A percentile compares a stretch with the other conserved stretches of the same genome.
phyloP scores from a whole-genome alignment of 2,797 vertebrate species.

The Tenualosa ilisha region DNA sequence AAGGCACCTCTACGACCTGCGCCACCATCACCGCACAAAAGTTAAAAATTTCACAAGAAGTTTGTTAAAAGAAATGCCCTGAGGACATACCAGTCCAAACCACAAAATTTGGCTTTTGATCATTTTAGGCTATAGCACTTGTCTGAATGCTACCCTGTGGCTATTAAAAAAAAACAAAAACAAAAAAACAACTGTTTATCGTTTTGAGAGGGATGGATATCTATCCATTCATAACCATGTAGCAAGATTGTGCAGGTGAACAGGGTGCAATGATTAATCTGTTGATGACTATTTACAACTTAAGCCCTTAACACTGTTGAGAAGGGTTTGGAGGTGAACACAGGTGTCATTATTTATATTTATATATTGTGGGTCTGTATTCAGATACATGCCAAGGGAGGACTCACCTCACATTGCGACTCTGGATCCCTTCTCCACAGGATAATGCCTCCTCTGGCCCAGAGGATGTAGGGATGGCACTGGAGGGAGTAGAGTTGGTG shows the following conservation, averaged over 20 bases:
- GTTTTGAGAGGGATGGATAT: not conserved
- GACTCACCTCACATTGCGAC: constrained; percentile 77
- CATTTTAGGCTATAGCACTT: not conserved
- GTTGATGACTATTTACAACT: not conserved
- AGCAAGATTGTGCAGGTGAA: not conserved
- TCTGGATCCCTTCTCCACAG: constrained; percentile 80
- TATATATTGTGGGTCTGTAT: no score
- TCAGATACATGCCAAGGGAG: not conserved
- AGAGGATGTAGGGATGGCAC: not conserved
- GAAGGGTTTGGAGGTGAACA: no score
- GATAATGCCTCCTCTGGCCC: constrained; percentile 68
- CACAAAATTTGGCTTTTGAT: not conserved
- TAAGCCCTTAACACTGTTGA: no score
- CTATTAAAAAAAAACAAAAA: not conserved
- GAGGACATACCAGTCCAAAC: not conserved
- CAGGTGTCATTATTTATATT: no score
- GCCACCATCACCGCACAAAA: not conserved
- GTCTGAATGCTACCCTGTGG: not conserved
- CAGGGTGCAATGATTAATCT: not conserved
- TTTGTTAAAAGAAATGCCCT: not conserved
- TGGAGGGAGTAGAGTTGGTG: not conserved
- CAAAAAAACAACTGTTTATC: not conserved
- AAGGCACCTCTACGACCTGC: no score
- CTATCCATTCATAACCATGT: not conserved
- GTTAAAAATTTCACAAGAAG: not conserved